A percentile compares a stretch with the other conserved stretches of the same genome.
Conservation (phyloP, 2,888 invertebrate species). For the Melipona bicolor region DNA sequence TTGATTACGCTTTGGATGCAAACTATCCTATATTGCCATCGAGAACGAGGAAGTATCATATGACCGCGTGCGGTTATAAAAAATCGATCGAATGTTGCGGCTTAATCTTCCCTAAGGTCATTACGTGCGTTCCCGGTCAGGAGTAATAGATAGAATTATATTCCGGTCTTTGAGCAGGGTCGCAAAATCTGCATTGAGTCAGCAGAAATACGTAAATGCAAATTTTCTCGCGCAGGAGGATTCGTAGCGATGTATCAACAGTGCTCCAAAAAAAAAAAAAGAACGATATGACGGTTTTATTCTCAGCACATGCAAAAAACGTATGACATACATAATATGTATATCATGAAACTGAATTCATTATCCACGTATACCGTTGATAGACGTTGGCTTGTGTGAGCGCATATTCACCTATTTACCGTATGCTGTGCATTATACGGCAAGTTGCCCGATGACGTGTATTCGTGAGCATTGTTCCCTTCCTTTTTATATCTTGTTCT, state of each 20-base stretch:
- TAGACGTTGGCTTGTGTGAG: background rate
- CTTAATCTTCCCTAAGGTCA: slow-evolving; percentile 65
- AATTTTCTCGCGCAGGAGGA: background rate
- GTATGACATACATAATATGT: background rate
- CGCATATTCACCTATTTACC: slow-evolving; percentile 46
- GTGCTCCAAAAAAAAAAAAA: background rate
- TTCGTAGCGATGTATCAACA: no score
- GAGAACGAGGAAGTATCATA: slow-evolving; percentile 28
- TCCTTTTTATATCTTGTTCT: background rate
- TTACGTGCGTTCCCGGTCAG: slow-evolving; percentile 45
- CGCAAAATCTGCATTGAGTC: background rate
- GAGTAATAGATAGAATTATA: slow-evolving; percentile 4
- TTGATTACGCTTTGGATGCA: background rate
- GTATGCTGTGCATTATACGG: slow-evolving; percentile 21
- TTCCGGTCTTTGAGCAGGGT: background rate
- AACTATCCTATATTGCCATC: background rate
- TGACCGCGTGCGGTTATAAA: slow-evolving; percentile 29
- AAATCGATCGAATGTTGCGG: slow-evolving; percentile 58
- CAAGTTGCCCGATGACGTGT: slow-evolving; percentile 22
- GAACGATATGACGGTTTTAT: background rate
- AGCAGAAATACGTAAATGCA: no score
- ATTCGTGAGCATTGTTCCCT: slow-evolving; percentile 27
- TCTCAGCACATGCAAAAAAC: background rate
- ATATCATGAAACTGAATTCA: slow-evolving; percentile 15
- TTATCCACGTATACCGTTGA: background rate